Evolutionary conservation across 2,888 invertebrate species (phyloP).

Genomic region (Aphodius sticticus): DNA sequence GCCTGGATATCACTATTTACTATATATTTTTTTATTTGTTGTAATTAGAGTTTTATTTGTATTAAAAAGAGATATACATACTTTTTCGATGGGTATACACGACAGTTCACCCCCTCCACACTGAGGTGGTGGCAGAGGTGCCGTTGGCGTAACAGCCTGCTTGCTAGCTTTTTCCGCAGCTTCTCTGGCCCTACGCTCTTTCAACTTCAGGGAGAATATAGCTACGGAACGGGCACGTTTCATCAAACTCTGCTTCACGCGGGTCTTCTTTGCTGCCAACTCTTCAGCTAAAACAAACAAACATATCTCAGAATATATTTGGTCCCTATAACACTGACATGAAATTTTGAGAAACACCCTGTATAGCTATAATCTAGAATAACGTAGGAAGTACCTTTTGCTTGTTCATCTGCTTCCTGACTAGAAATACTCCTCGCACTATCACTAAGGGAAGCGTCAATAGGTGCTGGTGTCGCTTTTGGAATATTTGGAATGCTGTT

Average conservation of each 20-base stretch:
- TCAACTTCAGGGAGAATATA: slow-evolving; percentile 83
- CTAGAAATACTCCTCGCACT: slow-evolving; percentile 66
- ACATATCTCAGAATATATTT: slow-evolving; percentile 29
- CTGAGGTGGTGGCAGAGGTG: slow-evolving; percentile 65
- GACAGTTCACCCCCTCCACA: slow-evolving; percentile 84
- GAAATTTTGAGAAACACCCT: no score
- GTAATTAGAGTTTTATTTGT: no score
- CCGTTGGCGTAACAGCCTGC: slow-evolving; percentile 59
- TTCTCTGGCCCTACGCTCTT: slow-evolving; percentile 79
- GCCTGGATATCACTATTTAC: no score
- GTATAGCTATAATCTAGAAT: no score
- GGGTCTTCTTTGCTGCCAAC: slow-evolving; percentile 71
- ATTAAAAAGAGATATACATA: slow-evolving; percentile 44
- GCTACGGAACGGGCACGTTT: slow-evolving; percentile 87
- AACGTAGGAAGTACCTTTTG: slow-evolving; percentile 55
- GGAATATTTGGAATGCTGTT: slow-evolving; percentile 33
- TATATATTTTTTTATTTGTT: no score
- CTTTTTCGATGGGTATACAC: slow-evolving; percentile 84
- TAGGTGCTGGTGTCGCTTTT: slow-evolving; percentile 50
- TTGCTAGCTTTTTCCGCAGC: slow-evolving; percentile 73
- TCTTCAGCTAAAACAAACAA: slow-evolving; percentile 62
- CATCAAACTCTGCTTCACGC: slow-evolving; percentile 77
- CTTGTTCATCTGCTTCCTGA: slow-evolving; percentile 63
- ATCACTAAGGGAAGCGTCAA: slow-evolving; percentile 64
- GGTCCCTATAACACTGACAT: no score